Evolutionary conservation across 1,140 invertebrate species (phyloP).

Genomic region (Orussus abietinus): DNA sequence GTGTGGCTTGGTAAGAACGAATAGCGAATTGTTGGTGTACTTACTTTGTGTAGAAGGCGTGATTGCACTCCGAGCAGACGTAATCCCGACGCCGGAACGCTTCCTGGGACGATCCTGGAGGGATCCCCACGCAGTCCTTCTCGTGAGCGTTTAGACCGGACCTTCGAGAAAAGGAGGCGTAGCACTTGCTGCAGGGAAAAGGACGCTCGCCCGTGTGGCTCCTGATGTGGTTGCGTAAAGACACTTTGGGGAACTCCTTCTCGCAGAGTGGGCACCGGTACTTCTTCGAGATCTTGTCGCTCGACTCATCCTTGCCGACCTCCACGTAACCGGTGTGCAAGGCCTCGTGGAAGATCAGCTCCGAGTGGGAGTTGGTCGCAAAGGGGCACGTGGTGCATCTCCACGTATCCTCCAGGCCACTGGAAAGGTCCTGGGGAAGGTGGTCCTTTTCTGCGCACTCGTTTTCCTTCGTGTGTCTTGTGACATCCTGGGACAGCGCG

Average conservation of each 20-base stretch:
- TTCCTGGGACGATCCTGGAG: neutral
- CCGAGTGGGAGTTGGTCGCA: slow-evolving; percentile 51
- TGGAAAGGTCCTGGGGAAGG: neutral
- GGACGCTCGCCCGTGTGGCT: slow-evolving; percentile 77
- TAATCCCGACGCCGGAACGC: slow-evolving; percentile 31
- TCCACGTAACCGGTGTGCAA: slow-evolving; percentile 55
- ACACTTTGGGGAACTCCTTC: slow-evolving; percentile 65
- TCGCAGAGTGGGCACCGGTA: slow-evolving; percentile 66
- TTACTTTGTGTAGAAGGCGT: slow-evolving; percentile 62
- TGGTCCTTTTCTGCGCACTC: slow-evolving; percentile 18
- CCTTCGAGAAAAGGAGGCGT: slow-evolving; percentile 62
- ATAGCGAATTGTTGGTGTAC: too few species aligned
- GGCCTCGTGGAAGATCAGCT: slow-evolving; percentile 64
- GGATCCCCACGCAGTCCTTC: slow-evolving; percentile 26
- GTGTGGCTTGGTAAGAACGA: too few species aligned
- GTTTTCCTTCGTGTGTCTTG: slow-evolving; percentile 58
- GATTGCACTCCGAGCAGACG: slow-evolving; percentile 60
- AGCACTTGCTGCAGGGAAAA: slow-evolving; percentile 61
- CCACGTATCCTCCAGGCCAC: slow-evolving; percentile 22
- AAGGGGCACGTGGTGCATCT: slow-evolving; percentile 52
- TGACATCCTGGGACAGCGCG: slow-evolving; percentile 67
- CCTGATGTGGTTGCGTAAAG: slow-evolving; percentile 66
- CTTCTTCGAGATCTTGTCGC: slow-evolving; percentile 45
- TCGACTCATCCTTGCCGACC: slow-evolving; percentile 27
- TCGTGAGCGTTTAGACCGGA: slow-evolving; percentile 52